These are phyloP conservation scores for Agriopis aurantiaria DNA, from an alignment of 2,888 invertebrate species.

Conservation along the genomic window DNA sequence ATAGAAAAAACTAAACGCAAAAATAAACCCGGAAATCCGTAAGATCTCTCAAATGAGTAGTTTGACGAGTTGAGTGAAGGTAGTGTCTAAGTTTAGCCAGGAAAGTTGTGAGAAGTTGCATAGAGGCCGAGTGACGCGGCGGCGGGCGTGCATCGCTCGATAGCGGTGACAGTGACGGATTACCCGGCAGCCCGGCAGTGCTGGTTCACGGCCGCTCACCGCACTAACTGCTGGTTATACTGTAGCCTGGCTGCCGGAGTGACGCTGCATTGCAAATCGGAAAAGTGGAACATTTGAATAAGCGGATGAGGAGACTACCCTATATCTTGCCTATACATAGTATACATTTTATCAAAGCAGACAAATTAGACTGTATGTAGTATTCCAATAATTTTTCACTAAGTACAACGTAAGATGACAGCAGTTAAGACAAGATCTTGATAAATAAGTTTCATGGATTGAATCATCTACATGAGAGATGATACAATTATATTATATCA, in stretches of 20 bases:
- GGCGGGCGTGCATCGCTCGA: conserved; percentile 76
- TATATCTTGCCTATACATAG: too few relatives aligned
- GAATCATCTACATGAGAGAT: too few relatives aligned
- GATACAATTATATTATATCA: too few relatives aligned
- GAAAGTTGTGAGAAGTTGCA: conserved; percentile 38
- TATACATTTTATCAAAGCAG: background rate
- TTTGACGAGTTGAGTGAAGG: conserved; percentile 32
- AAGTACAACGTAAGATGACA: too few relatives aligned
- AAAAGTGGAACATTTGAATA: conserved; percentile 34
- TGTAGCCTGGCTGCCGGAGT: conserved; percentile 14
- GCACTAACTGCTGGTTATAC: background rate
- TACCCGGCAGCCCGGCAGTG: conserved; percentile 73
- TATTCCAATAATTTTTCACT: too few relatives aligned
- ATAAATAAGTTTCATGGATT: too few relatives aligned
- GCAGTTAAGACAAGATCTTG: too few relatives aligned
- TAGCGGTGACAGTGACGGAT: conserved; percentile 80
- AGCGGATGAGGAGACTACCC: conserved; percentile 16
- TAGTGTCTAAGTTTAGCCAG: conserved; percentile 44
- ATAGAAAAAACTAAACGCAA: conserved; percentile 7
- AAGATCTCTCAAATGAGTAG: conserved; percentile 15
- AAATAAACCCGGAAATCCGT: conserved; percentile 30
- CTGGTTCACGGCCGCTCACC: conserved; percentile 76
- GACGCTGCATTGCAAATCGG: conserved; percentile 49
- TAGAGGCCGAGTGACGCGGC: conserved; percentile 37
- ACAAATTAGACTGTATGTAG: background rate